Base-by-base conservation (phyloP, 2,888 invertebrate genomes). In the Zhuqinia jingwanae region DNA sequence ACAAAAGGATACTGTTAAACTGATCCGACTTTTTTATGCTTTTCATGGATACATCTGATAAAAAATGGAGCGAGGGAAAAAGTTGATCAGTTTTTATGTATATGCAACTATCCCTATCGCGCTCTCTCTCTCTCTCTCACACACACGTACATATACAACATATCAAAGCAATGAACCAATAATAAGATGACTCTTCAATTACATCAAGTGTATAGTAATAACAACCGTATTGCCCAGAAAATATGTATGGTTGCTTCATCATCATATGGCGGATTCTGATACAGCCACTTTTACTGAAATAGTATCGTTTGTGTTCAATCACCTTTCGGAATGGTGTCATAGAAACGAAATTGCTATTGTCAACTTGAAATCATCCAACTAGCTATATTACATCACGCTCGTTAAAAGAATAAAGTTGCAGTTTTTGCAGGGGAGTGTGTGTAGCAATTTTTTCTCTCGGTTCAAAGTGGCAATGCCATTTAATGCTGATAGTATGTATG, bases 311-410 rank as follows among this genome's bases (percentile, higher is more conserved):
- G 77, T 77, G 78, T 42, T 77, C 77, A 84, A 84, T 84, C 84
- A 84, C 84, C 84, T 77, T 63, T 56, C 20, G 78, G 68, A 84
- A 84, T 84, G 77, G 84, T 78, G 77, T 84, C 84, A 84, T 84
- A 77, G 68, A 68, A 78, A 77, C 45, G 30, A 78, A 84, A 84
- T 84, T 84, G 77, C 77, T 84, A 84, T 84, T 84, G 77, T 78
- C 84, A 84, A 84, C 77, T 84, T 58, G 77, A 84, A 84, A 78
- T 6, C 3, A 47, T 45, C 70, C 27, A 83, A 83, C 76, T 75
- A 36, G 50, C 73, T 65, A 65, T n/a, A n/a, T 56, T 63, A 76
- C 76, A 22, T 22, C 13, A 58, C 36, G 58, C 20, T 58, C 58
- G 36, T 76, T 63, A 45, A 63, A 63, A 25, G 60, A 56, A 58